Evolutionary conservation across 1,140 invertebrate genomes (phyloP).

Genomic region (Drosophila kepulauana): DNA sequence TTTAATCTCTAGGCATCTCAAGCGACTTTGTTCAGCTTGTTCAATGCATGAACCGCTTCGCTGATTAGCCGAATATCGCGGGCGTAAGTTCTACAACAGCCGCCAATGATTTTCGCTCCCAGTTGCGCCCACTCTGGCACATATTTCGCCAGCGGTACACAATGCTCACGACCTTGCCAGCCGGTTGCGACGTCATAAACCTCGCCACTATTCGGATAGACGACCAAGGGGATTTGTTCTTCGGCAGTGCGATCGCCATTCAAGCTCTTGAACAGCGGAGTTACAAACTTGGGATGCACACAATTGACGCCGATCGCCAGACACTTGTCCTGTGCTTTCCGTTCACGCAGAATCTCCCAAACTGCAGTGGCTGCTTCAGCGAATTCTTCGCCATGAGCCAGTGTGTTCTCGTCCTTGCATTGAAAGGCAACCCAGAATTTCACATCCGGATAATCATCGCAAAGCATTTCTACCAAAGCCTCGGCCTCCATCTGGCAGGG

Average conservation of each 20-base stretch:
- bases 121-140: conserved; percentile 89
- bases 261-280: conserved; percentile 86
- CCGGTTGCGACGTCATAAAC: conserved; percentile 86
- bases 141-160: conserved; percentile 87
- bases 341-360: conserved; percentile 87
- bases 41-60: conserved; percentile 75
- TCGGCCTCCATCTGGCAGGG: conserved; percentile 93
- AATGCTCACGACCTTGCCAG: conserved; percentile 87
- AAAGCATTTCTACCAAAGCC: conserved; percentile 91
- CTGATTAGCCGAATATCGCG: conserved; percentile 87
- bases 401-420: conserved; percentile 87
- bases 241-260: conserved; percentile 66
- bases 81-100: conserved; percentile 91
- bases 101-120: conserved; percentile 91
- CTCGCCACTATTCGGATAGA: conserved; percentile 92
- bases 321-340: conserved; percentile 88
- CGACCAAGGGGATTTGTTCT: conserved; percentile 86
- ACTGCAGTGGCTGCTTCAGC: conserved; percentile 84
- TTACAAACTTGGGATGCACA: conserved; percentile 88
- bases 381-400: conserved; percentile 92
- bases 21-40: conserved; percentile 64
- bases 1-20: too few relatives aligned
- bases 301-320: conserved; percentile 96
- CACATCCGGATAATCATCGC: conserved; percentile 90
- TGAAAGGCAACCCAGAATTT: conserved; percentile 91